Conservation (phyloP, 2,888 invertebrate species). For the Parnassius glacialis region DNA sequence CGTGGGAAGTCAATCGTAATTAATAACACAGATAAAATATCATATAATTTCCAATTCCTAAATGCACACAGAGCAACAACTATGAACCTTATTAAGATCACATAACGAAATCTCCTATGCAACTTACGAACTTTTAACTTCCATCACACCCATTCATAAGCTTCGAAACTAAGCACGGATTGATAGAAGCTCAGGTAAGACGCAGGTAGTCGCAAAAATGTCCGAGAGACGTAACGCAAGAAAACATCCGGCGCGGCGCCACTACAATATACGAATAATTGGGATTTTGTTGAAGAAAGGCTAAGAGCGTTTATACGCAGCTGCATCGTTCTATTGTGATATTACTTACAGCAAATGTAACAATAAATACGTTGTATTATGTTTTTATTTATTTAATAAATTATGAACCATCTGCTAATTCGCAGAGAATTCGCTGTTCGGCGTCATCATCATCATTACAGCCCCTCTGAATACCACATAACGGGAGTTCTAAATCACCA, state of each 20-base stretch:
- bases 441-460: too few species aligned
- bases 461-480: too few species aligned
- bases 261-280: conserved; percentile 18
- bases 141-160: not conserved
- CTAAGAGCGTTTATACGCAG: conserved; percentile 10
- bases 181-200: conserved; percentile 13
- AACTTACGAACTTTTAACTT: not conserved
- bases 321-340: conserved; percentile 15
- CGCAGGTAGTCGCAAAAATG: conserved; percentile 13
- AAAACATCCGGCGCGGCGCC: conserved; percentile 23
- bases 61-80: not conserved
- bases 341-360: not conserved
- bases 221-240: conserved; percentile 5
- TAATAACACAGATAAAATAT: conserved; percentile 21
- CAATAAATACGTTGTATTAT: not conserved
- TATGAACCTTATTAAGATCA: not conserved
- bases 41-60: conserved; percentile 2
- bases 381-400: not conserved
- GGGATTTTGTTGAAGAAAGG: conserved; percentile 11
- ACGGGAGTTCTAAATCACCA: too few species aligned
- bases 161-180: conserved; percentile 10
- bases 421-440: not conserved
- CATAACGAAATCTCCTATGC: not conserved
- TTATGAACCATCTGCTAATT: not conserved
- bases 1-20: conserved; percentile 12